Evolutionary conservation across 1,140 invertebrate species (phyloP).

Genomic region (Panagrolaimus sp.): DNA sequence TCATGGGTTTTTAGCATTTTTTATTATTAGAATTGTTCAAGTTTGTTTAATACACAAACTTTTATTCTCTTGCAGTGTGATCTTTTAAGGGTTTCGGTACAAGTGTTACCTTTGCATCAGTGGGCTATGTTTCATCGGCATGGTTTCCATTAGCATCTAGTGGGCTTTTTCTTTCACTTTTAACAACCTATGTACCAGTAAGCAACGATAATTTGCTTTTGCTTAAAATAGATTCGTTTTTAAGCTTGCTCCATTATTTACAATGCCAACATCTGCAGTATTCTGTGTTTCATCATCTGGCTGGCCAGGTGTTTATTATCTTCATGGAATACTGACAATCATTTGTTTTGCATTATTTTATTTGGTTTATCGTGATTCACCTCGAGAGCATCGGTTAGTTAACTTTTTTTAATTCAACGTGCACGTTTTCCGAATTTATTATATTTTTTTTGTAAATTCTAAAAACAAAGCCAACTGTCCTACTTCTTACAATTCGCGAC

Average conservation of each 20-base stretch:
- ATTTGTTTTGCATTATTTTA: slow-evolving; percentile 35
- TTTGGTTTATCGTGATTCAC: slow-evolving; percentile 38
- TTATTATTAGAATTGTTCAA: slow-evolving; percentile 42
- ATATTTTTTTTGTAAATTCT: no score
- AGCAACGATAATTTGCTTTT: no score
- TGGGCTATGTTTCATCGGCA: slow-evolving; percentile 35
- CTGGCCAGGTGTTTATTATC: slow-evolving; percentile 46
- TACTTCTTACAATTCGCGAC: no score
- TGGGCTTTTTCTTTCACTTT: slow-evolving; percentile 47
- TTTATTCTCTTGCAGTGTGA: no score
- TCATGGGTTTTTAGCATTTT: slow-evolving; percentile 34
- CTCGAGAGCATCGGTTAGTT: slow-evolving; percentile 25
- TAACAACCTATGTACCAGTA: slow-evolving; percentile 36
- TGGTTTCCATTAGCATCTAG: slow-evolving; percentile 43
- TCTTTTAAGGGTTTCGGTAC: slow-evolving; percentile 41
- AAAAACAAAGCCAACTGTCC: no score
- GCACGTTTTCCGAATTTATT: no score
- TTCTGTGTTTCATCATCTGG: slow-evolving; percentile 37
- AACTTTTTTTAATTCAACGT: no score
- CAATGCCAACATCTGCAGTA: slow-evolving; percentile 42
- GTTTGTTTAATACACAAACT: slow-evolving; percentile 50
- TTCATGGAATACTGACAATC: slow-evolving; percentile 37
- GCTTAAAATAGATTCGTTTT: no score
- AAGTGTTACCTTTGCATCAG: slow-evolving; percentile 49
- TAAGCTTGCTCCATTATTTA: slow-evolving; percentile 40